Percentiles rank a stretch among this genome's conserved stretches.
phyloP scores from a whole-genome alignment of 2,113 vertebrate genomes.

The Ranitomeya variabilis region DNA sequence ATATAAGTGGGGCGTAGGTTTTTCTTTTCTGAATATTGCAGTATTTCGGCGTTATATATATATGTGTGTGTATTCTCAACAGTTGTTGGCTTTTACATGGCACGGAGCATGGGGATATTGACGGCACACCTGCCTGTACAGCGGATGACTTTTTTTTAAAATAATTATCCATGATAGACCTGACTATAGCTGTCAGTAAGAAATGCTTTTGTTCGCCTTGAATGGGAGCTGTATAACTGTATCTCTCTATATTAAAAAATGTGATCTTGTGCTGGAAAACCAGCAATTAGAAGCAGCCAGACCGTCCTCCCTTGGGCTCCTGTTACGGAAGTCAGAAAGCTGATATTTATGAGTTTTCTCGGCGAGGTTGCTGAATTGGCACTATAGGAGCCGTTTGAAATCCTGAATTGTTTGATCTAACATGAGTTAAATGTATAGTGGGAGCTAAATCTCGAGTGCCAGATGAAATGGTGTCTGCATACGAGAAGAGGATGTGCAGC shows the following conservation, averaged over 20 bases:
- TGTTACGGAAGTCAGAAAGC: conserved; percentile 41
- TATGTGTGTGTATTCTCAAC: no score
- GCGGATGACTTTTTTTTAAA: no score
- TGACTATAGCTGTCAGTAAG: neutral
- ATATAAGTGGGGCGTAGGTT: neutral
- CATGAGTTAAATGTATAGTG: conserved; percentile 38
- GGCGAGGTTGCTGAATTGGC: conserved; percentile 30
- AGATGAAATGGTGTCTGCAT: conserved; percentile 24
- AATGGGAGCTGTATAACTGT: neutral
- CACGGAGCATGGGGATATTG: neutral
- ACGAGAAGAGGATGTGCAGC: neutral
- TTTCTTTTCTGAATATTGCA: neutral
- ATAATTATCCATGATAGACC: neutral
- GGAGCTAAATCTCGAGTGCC: neutral
- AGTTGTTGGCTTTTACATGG: neutral
- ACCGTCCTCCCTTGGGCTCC: conserved; percentile 38
- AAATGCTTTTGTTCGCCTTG: conserved; percentile 9
- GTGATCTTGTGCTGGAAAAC: conserved; percentile 18
- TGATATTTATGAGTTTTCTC: conserved; percentile 40
- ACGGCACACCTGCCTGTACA: neutral
- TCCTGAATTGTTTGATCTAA: conserved; percentile 36
- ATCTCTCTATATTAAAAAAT: conserved; percentile 18
- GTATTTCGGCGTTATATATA: neutral
- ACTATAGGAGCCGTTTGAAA: conserved; percentile 29
- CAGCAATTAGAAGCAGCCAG: conserved; percentile 29